Conservation (phyloP, 2,113 vertebrate genomes). For the Apteryx owenii region DNA sequence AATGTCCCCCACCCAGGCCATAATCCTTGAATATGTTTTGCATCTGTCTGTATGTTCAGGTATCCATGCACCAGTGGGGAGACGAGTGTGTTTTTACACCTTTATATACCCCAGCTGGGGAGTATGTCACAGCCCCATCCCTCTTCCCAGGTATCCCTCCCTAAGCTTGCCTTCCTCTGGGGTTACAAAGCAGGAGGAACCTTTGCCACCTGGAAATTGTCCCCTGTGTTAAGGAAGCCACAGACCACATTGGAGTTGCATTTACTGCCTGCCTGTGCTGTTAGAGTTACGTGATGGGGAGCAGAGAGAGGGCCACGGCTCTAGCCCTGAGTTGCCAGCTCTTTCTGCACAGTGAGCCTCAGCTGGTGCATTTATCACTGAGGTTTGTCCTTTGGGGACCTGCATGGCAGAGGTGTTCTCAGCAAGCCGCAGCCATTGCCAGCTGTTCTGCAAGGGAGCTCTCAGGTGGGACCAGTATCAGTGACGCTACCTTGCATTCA, state of each 20-base stretch:
- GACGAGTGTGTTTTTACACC: not conserved
- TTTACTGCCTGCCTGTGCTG: not conserved
- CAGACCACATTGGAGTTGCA: not conserved
- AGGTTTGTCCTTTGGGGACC: not conserved
- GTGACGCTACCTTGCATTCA: not conserved
- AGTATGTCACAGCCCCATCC: not conserved
- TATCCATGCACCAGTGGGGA: not conserved
- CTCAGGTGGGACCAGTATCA: not conserved
- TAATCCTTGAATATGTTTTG: not conserved
- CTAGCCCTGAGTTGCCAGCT: not conserved
- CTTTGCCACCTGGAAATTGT: not conserved
- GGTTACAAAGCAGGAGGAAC: not conserved
- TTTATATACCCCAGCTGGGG: accelerated
- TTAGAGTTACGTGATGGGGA: not conserved
- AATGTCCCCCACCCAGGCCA: not conserved
- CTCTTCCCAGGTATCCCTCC: not conserved
- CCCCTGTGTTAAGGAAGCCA: not conserved
- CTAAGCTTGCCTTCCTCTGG: not conserved
- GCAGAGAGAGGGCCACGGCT: not conserved
- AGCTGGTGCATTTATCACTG: not conserved
- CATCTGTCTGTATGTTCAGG: not conserved
- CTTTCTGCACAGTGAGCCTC: not conserved
- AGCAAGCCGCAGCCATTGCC: not conserved
- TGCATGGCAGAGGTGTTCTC: not conserved
- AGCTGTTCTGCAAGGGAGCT: not conserved